Evolutionary conservation across 1,140 invertebrate species (phyloP), one percentile per base, ranked within the genome.

Genomic region (Scaptomyza montana): DNA sequence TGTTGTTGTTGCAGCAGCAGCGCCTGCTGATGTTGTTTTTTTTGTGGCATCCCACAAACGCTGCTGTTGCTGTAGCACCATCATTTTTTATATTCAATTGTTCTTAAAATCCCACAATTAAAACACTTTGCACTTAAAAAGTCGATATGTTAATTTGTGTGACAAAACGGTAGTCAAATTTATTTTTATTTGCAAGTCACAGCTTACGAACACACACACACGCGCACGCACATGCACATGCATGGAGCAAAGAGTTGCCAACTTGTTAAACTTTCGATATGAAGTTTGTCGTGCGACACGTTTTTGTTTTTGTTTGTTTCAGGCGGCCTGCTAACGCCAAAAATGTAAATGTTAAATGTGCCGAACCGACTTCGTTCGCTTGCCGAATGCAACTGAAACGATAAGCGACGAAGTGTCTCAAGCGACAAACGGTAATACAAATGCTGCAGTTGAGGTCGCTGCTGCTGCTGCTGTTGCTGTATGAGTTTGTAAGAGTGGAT

Each of bases 21-120:
- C 13, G 9, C 33, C 41, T 46, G 47, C 33, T 39, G 53, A 16
- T 39, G 59, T 49, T 43, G 47, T 12, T 8, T 49, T 43, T 41
- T 66, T 56, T 5, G 39, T 61, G 13, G 79, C 61, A 60, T 70
- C 79, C 84, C 84, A 89, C 12, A 82, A 51, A 25, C 67, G 82
- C 10, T 87, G 82, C 50, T 77, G 74, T 62, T 86, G 84, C 77
- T 89, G 84, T 73, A 89, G 69, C 80, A 89, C 49, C 84, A 87
- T 89, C 85, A 89, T 84, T 65, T 86, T 41, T 16, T 53, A 2
- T 10, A 12, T 50, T 28, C 49, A 33, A 4, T 28, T 2, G n/a
- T 46, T 53, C 13, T 46, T 45, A 2, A 28, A 3, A 10, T 59
- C 10, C 33, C 59, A 53, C 47, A 25, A 33, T 57, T 28, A n/a